Percentiles rank a stretch among this genome's conserved stretches.
These are phyloP conservation scores for Brachyhypopomus occidentalis DNA, from an alignment of 2,113 vertebrate species.

Conservation along the genomic window DNA sequence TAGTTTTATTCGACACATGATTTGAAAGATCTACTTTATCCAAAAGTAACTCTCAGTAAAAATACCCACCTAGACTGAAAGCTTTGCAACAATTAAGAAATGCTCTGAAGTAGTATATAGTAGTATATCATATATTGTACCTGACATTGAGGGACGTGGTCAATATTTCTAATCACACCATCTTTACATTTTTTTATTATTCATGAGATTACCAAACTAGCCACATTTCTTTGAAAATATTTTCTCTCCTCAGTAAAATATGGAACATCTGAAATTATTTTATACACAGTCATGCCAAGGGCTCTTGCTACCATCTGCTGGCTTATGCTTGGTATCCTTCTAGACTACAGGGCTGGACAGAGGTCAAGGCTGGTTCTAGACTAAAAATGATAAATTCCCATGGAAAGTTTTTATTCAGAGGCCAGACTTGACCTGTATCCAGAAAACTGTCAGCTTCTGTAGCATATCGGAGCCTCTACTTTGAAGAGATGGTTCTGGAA, in stretches of 20 bases:
- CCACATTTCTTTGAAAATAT: too few relatives aligned
- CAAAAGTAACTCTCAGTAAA: background rate
- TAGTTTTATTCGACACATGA: background rate
- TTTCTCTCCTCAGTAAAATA: background rate
- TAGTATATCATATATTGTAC: background rate
- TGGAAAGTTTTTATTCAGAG: background rate
- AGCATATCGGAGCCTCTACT: background rate
- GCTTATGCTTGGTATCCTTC: slow-evolving; percentile 9
- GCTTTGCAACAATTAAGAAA: background rate
- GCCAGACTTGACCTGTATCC: slow-evolving; percentile 13
- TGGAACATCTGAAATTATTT: slow-evolving; percentile 13
- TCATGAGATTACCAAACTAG: background rate
- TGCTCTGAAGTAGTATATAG: background rate
- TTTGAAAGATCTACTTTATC: background rate
- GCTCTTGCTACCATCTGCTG: slow-evolving; percentile 41
- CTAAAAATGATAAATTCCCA: background rate
- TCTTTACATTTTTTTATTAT: background rate
- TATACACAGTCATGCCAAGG: slow-evolving; percentile 47
- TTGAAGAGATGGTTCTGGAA: background rate
- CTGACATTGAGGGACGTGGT: background rate
- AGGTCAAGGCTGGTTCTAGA: background rate
- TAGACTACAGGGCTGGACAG: slow-evolving; percentile 1
- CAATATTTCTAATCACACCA: background rate
- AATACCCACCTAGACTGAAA: background rate
- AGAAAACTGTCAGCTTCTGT: background rate